phyloP scores from a whole-genome alignment of 2,888 invertebrate species.

The Sussaba pulchella region DNA sequence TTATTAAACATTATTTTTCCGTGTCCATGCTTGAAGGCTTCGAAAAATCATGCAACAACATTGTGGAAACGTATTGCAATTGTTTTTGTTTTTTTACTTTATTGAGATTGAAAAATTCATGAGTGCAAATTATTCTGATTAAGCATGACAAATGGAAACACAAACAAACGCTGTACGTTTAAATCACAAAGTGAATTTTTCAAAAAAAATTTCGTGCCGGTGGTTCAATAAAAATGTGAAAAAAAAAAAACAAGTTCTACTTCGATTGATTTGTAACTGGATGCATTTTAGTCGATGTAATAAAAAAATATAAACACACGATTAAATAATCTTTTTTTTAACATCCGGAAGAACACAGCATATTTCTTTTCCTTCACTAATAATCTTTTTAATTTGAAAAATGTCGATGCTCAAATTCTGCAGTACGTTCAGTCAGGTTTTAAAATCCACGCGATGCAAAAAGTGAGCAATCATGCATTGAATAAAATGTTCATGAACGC shows the following conservation, averaged over 20 bases:
- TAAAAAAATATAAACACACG: too few relatives aligned
- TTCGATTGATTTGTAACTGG: too few relatives aligned
- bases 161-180: background rate
- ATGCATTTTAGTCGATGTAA: too few relatives aligned
- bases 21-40: constrained; percentile 35
- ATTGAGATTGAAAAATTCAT: background rate
- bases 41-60: constrained; percentile 44
- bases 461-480: constrained; percentile 1
- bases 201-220: background rate
- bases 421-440: too few relatives aligned
- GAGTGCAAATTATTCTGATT: constrained; percentile 34
- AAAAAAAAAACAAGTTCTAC: too few relatives aligned
- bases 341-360: too few relatives aligned
- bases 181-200: constrained; percentile 6
- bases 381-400: too few relatives aligned
- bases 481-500: background rate
- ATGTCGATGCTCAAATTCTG: too few relatives aligned
- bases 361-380: too few relatives aligned
- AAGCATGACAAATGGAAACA: constrained; percentile 29
- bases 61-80: background rate
- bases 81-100: background rate
- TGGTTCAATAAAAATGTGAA: background rate
- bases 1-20: constrained; percentile 25
- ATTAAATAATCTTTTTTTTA: too few relatives aligned
- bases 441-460: background rate